Evolutionary conservation across 2,888 invertebrate species (phyloP), one percentile per base, ranked within the genome.

Genomic region (Pelosia muscerda): DNA sequence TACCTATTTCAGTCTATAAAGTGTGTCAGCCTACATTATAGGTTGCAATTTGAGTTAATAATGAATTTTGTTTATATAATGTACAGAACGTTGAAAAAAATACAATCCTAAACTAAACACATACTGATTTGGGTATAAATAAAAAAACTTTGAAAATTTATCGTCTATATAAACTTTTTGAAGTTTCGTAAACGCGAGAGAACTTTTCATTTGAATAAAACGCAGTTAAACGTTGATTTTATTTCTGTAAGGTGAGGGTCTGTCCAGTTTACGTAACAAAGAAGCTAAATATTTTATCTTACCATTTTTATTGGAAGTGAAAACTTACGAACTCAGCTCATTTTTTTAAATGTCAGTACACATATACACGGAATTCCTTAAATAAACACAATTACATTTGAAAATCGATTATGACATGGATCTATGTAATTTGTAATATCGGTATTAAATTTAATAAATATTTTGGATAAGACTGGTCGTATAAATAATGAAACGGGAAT

Each of bases 391-490:
- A 56, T 78, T 69, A 55, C 66, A 61, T n/a, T 23, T 60, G 61
- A 63, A 69, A 74, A 77, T 75, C 79, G 72, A 72, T 81, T 79
- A 75, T 76, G 75, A 75, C 71, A 71, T 69, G 68, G 65, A 81
- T 80, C 75, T 75, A n/a, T n/a, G n/a, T n/a, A 81, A 81, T 78
- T 81, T 76, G 72, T 75, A 76, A 78, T 75, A 82, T 81, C 77
- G 77, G 69, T 73, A 71, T 67, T 79, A 80, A 76, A 81, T 81
- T 78, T 72, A 72, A 73, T 64, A 79, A 77, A 81, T 81, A 77
- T 83, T 84, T 81, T 77, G 83, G 75, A 88, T 84, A 88, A 89
- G 89, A 88, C 89, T 89, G 88, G 77, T 81, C 59, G 79, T 85
- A 85, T 83, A 80, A 84, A 83, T 84, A 85, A 83, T 84, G 84